Evolutionary conservation across 2,113 vertebrate genomes (phyloP), one percentile per base, ranked within the genome.

Genomic region (Leucosticte australis): DNA sequence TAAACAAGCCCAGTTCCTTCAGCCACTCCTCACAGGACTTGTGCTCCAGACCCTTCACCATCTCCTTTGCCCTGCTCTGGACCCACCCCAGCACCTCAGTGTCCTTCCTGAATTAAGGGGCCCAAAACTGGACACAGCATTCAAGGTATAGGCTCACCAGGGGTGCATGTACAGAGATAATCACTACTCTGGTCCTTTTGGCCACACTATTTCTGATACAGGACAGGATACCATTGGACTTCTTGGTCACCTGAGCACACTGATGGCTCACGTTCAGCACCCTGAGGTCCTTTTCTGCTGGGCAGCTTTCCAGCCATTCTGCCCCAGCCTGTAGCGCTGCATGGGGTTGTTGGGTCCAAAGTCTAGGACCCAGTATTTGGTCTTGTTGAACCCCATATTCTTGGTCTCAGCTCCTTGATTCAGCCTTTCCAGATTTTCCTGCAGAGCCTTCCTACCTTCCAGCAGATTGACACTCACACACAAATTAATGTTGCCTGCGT

Each of bases 401-500:
- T 7, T 68, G 16, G 5, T 60, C 13, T 53, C 2, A 0, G 14
- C 8, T 2, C 14, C 50, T 22, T 12, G 19, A 53, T 60, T 16
- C 33, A 82, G 30, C n/a, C 28, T 82, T n/a, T 46, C 13, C 46
- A 68, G 46, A 46, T 22, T 14, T n/a, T 16, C 46, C 53, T 82
- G 24, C 30, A 68, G 55, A 47, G 4, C 6, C 16, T 26, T 53
- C 24, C 24, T 26, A 22, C 15, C 20, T 14, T 41, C 24, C 33
- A 53, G 62, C 30, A 75, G 7, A 47, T 35, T 6, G 9, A 68
- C 20, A 68, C 14, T 46, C 19, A 19, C 39, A 75, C 10, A 24
- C 13, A 53, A 10, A 59, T n/a, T 18, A 39, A 2, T 21, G 9
- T 7, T 60, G 5, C 16, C 46, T 52, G 24, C 0, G 0, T 53